A percentile compares a stretch with the other conserved stretches of the same genome.
phyloP scores from a whole-genome alignment of 1,140 invertebrate species.

The Acromyrmex charruanus region DNA sequence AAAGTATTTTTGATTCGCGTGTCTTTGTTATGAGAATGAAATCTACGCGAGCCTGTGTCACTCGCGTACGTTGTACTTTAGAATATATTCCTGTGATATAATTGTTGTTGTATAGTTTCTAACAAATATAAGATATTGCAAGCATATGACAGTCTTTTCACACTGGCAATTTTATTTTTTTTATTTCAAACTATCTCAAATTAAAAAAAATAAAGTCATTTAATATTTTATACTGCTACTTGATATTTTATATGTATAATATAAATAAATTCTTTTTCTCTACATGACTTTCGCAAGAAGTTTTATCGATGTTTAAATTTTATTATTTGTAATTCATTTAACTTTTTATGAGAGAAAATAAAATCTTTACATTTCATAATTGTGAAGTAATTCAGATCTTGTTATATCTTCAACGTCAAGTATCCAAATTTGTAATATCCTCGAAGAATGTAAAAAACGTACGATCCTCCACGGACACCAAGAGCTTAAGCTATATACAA shows the following conservation, averaged over 20 bases:
- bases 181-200: neutral
- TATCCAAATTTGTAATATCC: too few relatives aligned
- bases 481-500: too few relatives aligned
- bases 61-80: slow-evolving; percentile 38
- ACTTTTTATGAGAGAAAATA: neutral
- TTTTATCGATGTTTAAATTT: neutral
- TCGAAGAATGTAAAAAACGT: too few relatives aligned
- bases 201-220: neutral
- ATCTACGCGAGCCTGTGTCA: neutral
- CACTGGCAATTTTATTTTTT: neutral
- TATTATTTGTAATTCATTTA: neutral
- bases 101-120: slow-evolving; percentile 52
- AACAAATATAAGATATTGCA: slow-evolving; percentile 45
- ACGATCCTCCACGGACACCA: too few relatives aligned
- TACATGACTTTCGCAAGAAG: neutral
- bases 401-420: too few relatives aligned
- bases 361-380: too few relatives aligned
- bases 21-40: slow-evolving; percentile 9
- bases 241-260: neutral
- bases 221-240: neutral
- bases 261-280: neutral
- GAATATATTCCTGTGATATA: slow-evolving; percentile 57
- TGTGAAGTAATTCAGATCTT: too few relatives aligned
- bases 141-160: neutral
- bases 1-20: slow-evolving; percentile 37